Base-by-base conservation (phyloP, 2,888 invertebrate species). In the Meiosimyza platycephala region DNA sequence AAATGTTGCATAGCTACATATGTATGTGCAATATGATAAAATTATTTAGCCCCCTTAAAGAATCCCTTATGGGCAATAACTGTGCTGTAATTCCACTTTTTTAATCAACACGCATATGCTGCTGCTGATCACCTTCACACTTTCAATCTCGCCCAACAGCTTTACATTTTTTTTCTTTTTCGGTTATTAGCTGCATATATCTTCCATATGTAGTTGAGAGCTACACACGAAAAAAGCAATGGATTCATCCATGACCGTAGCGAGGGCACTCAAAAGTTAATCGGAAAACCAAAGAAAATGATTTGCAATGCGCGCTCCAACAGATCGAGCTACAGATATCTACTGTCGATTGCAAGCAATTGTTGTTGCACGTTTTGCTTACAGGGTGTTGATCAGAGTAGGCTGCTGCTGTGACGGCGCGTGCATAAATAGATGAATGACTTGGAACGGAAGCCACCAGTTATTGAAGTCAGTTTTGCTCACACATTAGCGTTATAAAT, bases 401-500 rank as follows among this genome's bases (percentile, higher is more conserved):
- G 28, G 47, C 64, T 60, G 54, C 55, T 62, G 55, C 72, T 33
- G 48, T 47, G 28, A 48, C 63, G 59, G 68, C 63, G 62, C 68
- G 62, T 55, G 59, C 71, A 63, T 80, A 80, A 81, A 81, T 80
- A 83, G 84, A 85, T 81, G 82, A 84, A 84, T 84, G 84, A 84
- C 81, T 81, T 82, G 85, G 85, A 85, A 84, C 84, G 85, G 84
- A 84, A 84, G 84, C 84, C 75, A 40, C 40, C 40, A 40, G 40
- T 69, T 66, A 64, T 72, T 71, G 69, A 74, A 77, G 82, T 81
- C 79, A 79, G 79, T 76, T 82, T 79, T 75, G 80, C 82, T 81
- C 83, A 82, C 83, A 83, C 83, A 82, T 82, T 82, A 82, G 78
- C 83, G 79, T 82, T 81, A 80, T 81, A 83, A 83, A 82, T 80